These are phyloP conservation scores for Ptilorrhoa leucosticta DNA, from an alignment of 2,113 vertebrate species.

Conservation along the genomic window DNA sequence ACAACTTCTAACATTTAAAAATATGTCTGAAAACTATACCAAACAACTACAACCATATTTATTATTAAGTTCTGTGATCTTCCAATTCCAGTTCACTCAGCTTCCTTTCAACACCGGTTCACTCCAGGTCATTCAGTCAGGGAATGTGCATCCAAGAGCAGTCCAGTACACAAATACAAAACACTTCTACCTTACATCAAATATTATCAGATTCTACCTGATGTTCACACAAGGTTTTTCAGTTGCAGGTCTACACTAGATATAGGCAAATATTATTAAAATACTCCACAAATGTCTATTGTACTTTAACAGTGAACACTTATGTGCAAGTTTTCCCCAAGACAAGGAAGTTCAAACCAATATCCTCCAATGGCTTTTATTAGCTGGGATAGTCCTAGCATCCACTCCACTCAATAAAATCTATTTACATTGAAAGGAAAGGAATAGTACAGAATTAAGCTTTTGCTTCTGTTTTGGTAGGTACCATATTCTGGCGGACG, in stretches of 20 bases:
- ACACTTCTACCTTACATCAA: neutral
- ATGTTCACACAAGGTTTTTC: neutral
- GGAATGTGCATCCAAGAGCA: neutral
- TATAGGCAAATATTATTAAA: neutral
- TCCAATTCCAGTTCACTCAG: neutral
- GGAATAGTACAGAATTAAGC: neutral
- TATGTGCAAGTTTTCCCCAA: neutral
- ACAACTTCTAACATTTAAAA: neutral
- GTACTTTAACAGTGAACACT: neutral
- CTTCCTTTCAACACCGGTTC: neutral
- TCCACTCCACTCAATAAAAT: neutral
- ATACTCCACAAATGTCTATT: neutral
- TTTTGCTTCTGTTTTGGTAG: neutral
- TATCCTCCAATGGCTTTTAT: neutral
- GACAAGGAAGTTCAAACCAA: neutral
- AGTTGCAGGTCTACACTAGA: neutral
- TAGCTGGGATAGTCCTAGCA: neutral
- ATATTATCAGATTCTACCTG: neutral
- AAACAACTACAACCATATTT: neutral
- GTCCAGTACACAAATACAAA: neutral
- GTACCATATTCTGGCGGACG: neutral
- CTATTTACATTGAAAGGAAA: neutral
- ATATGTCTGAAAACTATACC: neutral
- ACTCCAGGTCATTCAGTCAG: neutral
- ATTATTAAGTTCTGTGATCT: neutral